These are phyloP conservation scores for Kryptopterus vitreolus DNA, from an alignment of 2,797 vertebrate genomes.

Conservation along the genomic window DNA sequence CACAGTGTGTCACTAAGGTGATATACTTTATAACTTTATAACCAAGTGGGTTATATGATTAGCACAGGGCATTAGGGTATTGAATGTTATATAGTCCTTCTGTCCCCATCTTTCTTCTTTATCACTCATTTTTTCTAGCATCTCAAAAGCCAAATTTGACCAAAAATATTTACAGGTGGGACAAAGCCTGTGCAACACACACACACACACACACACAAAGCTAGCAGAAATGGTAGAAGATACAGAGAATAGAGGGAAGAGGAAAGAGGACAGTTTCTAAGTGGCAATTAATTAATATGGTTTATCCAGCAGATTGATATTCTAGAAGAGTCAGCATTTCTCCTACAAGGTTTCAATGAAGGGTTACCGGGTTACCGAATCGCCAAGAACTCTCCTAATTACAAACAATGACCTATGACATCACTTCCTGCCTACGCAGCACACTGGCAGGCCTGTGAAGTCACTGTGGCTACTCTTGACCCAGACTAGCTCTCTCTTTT, in stretches of 20 bases:
- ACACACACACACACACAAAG: too few relatives aligned
- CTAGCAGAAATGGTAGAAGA: neutral
- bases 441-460: slow-evolving; percentile 61
- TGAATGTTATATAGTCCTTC: neutral
- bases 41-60: neutral
- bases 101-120: neutral
- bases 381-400: slow-evolving; percentile 59
- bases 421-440: slow-evolving; percentile 69
- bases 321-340: slow-evolving; percentile 61
- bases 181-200: neutral
- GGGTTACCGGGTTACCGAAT: slow-evolving; percentile 61
- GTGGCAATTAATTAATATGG: slow-evolving; percentile 56
- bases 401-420: slow-evolving; percentile 71
- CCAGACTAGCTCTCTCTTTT: slow-evolving; percentile 33
- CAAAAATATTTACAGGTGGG: slow-evolving; percentile 46
- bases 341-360: slow-evolving; percentile 57
- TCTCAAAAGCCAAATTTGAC: slow-evolving; percentile 61
- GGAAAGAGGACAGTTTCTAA: slow-evolving; percentile 10
- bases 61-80: neutral
- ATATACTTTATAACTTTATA: neutral
- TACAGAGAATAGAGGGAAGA: slow-evolving; percentile 40
- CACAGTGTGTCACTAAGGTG: neutral
- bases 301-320: slow-evolving; percentile 63
- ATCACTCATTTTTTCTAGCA: slow-evolving; percentile 59
- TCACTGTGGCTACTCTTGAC: slow-evolving; percentile 49